phyloP scores from a whole-genome alignment of 1,140 invertebrate genomes.

The Scaptomyza montana region DNA sequence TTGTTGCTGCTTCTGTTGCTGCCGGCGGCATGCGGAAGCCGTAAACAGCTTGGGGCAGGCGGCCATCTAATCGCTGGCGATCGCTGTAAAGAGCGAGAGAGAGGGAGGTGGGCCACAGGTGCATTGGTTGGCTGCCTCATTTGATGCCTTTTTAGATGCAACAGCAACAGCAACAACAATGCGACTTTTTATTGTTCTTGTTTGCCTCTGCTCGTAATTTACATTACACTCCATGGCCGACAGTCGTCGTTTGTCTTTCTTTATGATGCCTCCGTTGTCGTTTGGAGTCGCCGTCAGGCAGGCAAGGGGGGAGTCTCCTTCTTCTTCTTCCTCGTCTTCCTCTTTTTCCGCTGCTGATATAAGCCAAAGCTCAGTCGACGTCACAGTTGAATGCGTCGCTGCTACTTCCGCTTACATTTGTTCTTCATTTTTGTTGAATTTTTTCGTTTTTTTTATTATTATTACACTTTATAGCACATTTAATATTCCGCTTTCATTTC shows the following conservation, averaged over 20 bases:
- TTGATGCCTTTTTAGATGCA: conserved; percentile 50
- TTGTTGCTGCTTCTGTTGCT: conserved; percentile 16
- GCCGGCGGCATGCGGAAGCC: conserved; percentile 60
- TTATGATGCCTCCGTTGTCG: conserved; percentile 54
- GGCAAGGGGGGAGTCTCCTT: conserved; percentile 29
- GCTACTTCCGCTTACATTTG: conserved; percentile 77
- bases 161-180: conserved; percentile 44
- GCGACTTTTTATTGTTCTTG: conserved; percentile 72
- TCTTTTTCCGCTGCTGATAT: conserved; percentile 38
- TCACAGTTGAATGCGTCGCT: conserved; percentile 75
- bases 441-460: conserved; percentile 64
- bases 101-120: conserved; percentile 45
- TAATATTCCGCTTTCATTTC: conserved; percentile 63
- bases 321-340: conserved; percentile 2
- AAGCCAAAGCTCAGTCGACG: conserved; percentile 58
- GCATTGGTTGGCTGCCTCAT: conserved; percentile 59
- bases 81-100: conserved; percentile 31
- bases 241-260: conserved; percentile 69
- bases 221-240: conserved; percentile 54
- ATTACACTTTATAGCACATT: conserved; percentile 76
- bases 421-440: conserved; percentile 46
- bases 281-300: too few species aligned
- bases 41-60: conserved; percentile 63
- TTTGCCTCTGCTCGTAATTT: conserved; percentile 66
- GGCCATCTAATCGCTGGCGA: conserved; percentile 47